These are phyloP conservation scores for Xiphophorus couchianus DNA, from an alignment of 2,113 vertebrate species.

Conservation along the genomic window DNA sequence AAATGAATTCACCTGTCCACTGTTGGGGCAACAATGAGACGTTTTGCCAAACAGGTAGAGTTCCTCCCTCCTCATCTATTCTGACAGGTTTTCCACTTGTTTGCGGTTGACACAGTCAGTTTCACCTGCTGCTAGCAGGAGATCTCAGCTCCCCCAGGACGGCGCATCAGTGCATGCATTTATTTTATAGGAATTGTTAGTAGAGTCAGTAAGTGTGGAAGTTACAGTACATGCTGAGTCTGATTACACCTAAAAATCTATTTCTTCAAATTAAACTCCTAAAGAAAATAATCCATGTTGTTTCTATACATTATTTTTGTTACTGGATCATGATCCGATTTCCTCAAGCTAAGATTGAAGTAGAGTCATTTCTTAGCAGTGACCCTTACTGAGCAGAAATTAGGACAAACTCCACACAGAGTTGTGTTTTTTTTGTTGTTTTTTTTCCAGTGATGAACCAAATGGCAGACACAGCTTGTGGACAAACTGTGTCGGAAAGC, in stretches of 20 bases:
- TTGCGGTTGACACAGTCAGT: background rate
- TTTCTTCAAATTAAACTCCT: background rate
- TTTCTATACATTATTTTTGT: background rate
- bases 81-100: background rate
- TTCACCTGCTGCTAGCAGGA: background rate
- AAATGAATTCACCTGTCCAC: background rate
- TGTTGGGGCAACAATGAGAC: too few relatives aligned
- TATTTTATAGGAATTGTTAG: too few relatives aligned
- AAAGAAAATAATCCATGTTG: background rate
- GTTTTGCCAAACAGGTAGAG: background rate
- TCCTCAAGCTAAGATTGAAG: slow-evolving; percentile 3
- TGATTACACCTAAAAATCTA: background rate
- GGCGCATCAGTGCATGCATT: too few relatives aligned
- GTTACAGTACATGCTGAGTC: too few relatives aligned
- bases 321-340: background rate
- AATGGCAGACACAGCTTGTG: slow-evolving; percentile 72
- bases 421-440: background rate
- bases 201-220: too few relatives aligned
- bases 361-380: slow-evolving; percentile 35
- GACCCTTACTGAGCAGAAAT: slow-evolving; percentile 48
- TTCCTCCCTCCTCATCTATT: background rate
- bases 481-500: slow-evolving; percentile 65
- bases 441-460: slow-evolving; percentile 55
- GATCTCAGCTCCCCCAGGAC: too few relatives aligned
- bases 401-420: slow-evolving; percentile 57